These are phyloP conservation scores for Vicugna pacos DNA, from an alignment of 2,113 vertebrate species.

Conservation along the genomic window DNA sequence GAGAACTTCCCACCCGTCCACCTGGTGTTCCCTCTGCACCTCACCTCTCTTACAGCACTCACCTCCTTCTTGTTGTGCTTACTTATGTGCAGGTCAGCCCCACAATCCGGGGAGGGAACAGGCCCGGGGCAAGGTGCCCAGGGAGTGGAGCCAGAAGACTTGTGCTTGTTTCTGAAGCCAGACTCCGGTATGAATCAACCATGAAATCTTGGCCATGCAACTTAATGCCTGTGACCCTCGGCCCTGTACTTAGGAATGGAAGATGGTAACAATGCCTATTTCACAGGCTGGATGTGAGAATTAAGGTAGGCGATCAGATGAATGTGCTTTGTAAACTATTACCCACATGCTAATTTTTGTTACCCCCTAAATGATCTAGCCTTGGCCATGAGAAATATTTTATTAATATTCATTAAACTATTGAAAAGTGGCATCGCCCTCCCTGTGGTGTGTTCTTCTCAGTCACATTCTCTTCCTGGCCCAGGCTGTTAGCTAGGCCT, in stretches of 20 bases:
- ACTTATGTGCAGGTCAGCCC: neutral
- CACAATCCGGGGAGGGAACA: neutral
- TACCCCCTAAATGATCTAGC: neutral
- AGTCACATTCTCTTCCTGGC: neutral
- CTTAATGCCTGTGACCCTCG: neutral
- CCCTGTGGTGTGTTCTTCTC: neutral
- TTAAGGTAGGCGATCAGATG: neutral
- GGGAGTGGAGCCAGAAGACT: neutral
- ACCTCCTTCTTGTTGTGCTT: neutral
- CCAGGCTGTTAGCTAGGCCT: neutral
- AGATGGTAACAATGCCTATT: neutral
- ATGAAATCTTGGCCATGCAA: neutral
- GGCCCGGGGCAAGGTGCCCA: neutral
- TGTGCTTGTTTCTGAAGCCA: neutral
- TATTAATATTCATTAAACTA: neutral
- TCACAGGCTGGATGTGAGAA: conserved; percentile 7
- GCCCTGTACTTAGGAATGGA: neutral
- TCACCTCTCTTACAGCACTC: neutral
- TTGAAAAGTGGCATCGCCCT: neutral
- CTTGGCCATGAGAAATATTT: neutral
- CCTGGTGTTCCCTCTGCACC: neutral
- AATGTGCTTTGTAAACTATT: neutral
- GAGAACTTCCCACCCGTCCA: neutral
- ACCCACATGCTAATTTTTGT: neutral
- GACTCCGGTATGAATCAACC: neutral